Conservation (phyloP, 2,113 vertebrate genomes). For the Brienomyrus brachyistius region DNA sequence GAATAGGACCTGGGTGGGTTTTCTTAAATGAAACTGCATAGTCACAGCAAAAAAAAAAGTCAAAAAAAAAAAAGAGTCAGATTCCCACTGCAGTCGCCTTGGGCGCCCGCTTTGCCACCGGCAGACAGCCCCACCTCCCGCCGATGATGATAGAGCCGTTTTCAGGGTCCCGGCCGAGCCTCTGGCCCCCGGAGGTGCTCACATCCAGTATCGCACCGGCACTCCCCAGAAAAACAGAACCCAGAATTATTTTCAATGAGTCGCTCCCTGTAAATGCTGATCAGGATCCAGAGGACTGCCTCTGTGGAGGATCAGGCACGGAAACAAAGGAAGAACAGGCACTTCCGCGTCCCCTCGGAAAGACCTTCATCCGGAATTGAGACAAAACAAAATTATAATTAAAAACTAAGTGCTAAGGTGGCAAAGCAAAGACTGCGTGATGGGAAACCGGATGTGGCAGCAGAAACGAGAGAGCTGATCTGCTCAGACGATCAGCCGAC, state of each 20-base stretch:
- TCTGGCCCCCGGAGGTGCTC: not conserved
- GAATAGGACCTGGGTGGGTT: not conserved
- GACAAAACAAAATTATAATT: not conserved
- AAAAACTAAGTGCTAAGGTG: not conserved
- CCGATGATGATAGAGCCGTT: no score
- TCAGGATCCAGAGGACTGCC: not conserved
- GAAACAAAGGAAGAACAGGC: not conserved
- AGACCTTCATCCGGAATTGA: not conserved
- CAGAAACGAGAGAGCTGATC: not conserved
- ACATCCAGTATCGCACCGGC: not conserved
- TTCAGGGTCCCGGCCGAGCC: not conserved
- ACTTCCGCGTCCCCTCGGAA: not conserved
- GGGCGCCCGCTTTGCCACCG: not conserved
- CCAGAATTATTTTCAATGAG: not conserved
- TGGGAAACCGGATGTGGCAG: not conserved
- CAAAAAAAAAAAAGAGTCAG: not conserved
- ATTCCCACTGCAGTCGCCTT: not conserved
- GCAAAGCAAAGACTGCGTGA: not conserved
- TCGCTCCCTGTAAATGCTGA: not conserved
- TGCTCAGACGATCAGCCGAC: not conserved
- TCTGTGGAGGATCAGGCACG: not conserved
- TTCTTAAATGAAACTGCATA: slow-evolving; percentile 1
- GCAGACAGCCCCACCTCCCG: not conserved
- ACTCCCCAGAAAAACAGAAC: not conserved
- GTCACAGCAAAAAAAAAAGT: not conserved